Percentiles rank a stretch among this genome's conserved stretches.
Evolutionary conservation across 2,797 vertebrate genomes (phyloP).

Genomic region (Siniperca undulata): DNA sequence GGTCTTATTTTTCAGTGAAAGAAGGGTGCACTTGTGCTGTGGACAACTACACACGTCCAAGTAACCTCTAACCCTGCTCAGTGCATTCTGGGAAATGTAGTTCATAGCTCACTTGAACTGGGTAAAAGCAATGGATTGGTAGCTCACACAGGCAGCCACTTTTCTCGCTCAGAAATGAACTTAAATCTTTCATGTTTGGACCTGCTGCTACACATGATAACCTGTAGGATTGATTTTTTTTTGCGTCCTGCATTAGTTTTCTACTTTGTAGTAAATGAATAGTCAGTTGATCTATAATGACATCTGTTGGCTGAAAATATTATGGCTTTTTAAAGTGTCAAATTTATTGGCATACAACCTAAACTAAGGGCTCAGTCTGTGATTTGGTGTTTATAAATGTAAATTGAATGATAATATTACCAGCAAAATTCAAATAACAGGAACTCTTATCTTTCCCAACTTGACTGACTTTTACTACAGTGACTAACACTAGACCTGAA

Average conservation of each 20-base stretch:
- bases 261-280: accelerated
- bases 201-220: not conserved
- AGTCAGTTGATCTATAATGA: not conserved
- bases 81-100: slow-evolving; percentile 72
- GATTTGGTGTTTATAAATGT: too few species aligned
- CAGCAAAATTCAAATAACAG: too few species aligned
- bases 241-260: not conserved
- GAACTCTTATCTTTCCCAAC: not conserved
- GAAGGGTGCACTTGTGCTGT: not conserved
- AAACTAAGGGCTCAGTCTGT: not conserved
- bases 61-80: slow-evolving; percentile 30
- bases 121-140: accelerated
- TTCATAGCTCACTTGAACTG: not conserved
- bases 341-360: not conserved
- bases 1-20: not conserved
- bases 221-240: not conserved
- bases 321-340: not conserved
- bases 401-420: not conserved
- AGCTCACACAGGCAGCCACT: accelerated
- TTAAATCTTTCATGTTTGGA: accelerated
- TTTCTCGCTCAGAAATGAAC: accelerated
- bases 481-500: not conserved
- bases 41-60: not conserved
- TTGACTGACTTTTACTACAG: not conserved
- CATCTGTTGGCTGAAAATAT: slow-evolving; percentile 19